Percentiles rank a stretch among this genome's conserved stretches.
Evolutionary conservation across 2,113 vertebrate species (phyloP).

Genomic region (Lepus timidus): DNA sequence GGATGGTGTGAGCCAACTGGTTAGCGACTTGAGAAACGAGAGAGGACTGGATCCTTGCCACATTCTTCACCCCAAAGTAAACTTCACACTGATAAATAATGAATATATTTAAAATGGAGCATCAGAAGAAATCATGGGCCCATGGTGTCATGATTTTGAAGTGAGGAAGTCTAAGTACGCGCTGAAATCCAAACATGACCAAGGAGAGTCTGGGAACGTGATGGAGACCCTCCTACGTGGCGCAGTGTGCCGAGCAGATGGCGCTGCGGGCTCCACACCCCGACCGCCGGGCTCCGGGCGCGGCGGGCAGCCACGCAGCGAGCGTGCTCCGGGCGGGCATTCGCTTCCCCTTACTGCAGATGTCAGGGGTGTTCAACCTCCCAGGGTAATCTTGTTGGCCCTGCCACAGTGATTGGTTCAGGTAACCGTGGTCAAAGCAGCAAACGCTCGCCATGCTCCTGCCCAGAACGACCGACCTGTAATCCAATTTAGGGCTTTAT

Average conservation of each 20-base stretch:
- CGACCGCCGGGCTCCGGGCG: accelerated
- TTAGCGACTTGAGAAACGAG: neutral
- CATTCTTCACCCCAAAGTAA: neutral
- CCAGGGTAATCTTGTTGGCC: neutral
- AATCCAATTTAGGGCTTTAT: neutral
- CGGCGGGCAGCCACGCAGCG: neutral
- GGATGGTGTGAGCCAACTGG: neutral
- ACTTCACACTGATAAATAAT: constrained; percentile 5
- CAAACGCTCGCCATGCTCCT: neutral
- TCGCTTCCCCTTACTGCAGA: neutral
- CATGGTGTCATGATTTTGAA: constrained; percentile 20
- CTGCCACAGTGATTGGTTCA: neutral
- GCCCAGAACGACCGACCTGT: neutral
- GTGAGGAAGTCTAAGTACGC: neutral
- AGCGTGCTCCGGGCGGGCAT: neutral
- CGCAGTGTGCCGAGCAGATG: neutral
- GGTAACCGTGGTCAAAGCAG: neutral
- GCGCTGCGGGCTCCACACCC: neutral
- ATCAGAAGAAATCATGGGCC: neutral
- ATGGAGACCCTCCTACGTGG: neutral
- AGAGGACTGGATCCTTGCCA: neutral
- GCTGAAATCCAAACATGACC: constrained; percentile 13
- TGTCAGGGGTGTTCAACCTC: neutral
- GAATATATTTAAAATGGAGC: neutral
- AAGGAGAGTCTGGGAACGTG: neutral